These are phyloP conservation scores for Microctenopoma stevenorrisi DNA, from an alignment of 2,797 vertebrate species.

Conservation along the genomic window DNA sequence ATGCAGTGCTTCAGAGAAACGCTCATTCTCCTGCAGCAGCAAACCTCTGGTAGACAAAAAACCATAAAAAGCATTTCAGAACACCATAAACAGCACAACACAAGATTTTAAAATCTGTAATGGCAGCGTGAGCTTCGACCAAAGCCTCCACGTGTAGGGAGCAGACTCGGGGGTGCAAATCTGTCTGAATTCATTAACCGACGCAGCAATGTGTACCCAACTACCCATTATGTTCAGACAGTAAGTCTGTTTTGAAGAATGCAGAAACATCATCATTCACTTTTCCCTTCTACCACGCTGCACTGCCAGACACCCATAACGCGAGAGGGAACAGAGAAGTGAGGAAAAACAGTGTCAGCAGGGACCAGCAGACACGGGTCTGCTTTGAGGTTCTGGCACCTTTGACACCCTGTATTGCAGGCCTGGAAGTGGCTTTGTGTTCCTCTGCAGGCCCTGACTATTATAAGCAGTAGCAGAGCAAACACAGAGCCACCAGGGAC, in stretches of 20 bases:
- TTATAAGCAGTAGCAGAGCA: constrained; percentile 67
- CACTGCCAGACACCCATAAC: constrained; percentile 48
- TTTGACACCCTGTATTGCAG: constrained; percentile 45
- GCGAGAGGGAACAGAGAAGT: constrained; percentile 30
- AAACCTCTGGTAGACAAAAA: constrained; percentile 86
- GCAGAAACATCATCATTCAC: constrained; percentile 13
- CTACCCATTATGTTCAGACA: constrained; percentile 46
- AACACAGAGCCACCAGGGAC: constrained; percentile 57
- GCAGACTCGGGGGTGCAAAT: constrained; percentile 11
- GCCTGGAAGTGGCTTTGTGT: constrained; percentile 50
- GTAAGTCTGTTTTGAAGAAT: constrained; percentile 38
- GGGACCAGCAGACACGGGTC: constrained; percentile 22
- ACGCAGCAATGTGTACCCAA: constrained; percentile 6
- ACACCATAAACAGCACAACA: not conserved
- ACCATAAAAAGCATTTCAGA: constrained; percentile 13
- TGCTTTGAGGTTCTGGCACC: constrained; percentile 48
- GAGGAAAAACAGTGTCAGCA: constrained; percentile 41
- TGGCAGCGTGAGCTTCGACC: constrained; percentile 8
- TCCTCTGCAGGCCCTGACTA: constrained; percentile 48
- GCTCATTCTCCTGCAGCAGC: constrained; percentile 95
- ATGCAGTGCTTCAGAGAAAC: constrained; percentile 92
- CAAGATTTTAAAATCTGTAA: constrained; percentile 7
- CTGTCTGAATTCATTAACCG: constrained; percentile 3
- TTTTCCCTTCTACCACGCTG: constrained; percentile 35
- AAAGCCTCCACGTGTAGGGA: constrained; percentile 13